Base-by-base conservation (phyloP, 2,888 invertebrate species). In the Andrena bicolor region DNA sequence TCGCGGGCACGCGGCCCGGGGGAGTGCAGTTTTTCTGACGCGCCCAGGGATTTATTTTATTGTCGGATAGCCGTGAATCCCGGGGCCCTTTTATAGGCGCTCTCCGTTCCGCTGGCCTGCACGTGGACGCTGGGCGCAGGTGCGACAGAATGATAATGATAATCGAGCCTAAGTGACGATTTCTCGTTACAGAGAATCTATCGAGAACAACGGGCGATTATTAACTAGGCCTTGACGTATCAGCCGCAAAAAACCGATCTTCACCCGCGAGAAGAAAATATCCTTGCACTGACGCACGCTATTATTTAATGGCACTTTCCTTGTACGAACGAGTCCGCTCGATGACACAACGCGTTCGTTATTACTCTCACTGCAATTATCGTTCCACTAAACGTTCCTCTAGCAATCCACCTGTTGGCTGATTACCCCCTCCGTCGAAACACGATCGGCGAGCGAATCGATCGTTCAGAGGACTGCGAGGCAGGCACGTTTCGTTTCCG, bases 141-240 rank as follows among this genome's bases (percentile, higher is more conserved):
- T 32, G 35, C 35, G 4, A 16, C 8, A 1, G 41, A 16, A 16
- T 49, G 4, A 26, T 16, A 0, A 7, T 13, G 2, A 0, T n/a
- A 28, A 23, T 23, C 23, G 51, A 51, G 16, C 23, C 20, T 51
- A 20, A 64, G 23, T 30, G 23, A 13, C 13, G 16, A 41, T 65
- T 2, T 20, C 51, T 70, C 30, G 30, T 53, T 10, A 48, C 26
- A 65, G 26, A 30, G 30, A 79, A 65, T 75, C 13, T 2, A 23
- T 30, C 26, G 6, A n/a, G 35, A 20, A 8, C 83, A 81, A 72
- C 23, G 68, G 66, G 61, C 63, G 35, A 32, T 81, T 77, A 81
- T 76, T 77, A 65, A 80, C 35, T 69, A 77, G 66, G 13, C 86
- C 80, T 85, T 77, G 76, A 32, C 7, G 53, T 41, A 73, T 30